These are phyloP conservation scores for Vulpes ferrilata DNA, from an alignment of 2,113 vertebrate species.

Conservation along the genomic window DNA sequence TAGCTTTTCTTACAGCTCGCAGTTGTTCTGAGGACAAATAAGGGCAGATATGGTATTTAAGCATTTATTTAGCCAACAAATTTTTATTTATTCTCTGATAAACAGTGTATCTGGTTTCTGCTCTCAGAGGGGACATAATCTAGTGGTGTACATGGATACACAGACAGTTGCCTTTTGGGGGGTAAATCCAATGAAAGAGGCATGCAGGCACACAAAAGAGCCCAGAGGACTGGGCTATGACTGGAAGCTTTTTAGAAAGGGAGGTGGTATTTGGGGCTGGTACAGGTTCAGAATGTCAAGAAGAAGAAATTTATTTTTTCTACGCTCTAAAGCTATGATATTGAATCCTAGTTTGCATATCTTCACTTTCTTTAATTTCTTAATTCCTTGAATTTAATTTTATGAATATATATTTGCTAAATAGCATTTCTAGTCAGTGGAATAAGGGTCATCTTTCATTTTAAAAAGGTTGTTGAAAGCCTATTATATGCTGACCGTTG, in stretches of 20 bases:
- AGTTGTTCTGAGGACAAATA: constrained; percentile 42
- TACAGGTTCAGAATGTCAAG: constrained; percentile 5
- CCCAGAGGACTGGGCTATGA: background rate
- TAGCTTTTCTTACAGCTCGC: background rate
- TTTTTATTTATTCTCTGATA: background rate
- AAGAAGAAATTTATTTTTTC: constrained; percentile 3
- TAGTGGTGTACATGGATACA: background rate
- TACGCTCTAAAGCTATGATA: background rate
- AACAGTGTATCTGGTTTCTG: background rate
- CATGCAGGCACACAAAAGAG: fast-evolving
- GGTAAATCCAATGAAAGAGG: background rate
- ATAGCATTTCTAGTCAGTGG: constrained; percentile 15
- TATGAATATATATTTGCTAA: constrained; percentile 58
- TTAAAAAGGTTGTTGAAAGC: background rate
- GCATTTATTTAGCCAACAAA: constrained; percentile 19
- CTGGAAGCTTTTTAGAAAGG: background rate
- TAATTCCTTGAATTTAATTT: constrained; percentile 61
- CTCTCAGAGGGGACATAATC: background rate
- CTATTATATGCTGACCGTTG: background rate
- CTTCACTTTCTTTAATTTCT: constrained; percentile 50
- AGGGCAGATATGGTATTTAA: constrained; percentile 44
- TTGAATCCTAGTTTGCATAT: background rate
- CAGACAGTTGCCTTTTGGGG: background rate
- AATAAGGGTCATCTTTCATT: constrained; percentile 4
- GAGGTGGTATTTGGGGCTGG: background rate